Evolutionary conservation across 1,140 invertebrate genomes (phyloP), one percentile per base, ranked within the genome.

Genomic region (Microplitis mediator): DNA sequence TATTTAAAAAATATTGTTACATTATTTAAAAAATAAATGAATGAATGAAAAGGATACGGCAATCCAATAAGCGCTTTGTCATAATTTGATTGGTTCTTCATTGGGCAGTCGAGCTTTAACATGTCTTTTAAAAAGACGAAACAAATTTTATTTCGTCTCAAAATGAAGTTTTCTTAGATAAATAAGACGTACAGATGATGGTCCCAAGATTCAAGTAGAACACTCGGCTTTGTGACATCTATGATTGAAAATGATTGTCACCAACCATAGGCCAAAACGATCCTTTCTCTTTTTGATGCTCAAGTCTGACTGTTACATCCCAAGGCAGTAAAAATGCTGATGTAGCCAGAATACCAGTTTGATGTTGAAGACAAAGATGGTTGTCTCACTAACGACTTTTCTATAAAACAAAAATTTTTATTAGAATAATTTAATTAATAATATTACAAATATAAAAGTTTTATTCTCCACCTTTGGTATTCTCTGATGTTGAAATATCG

Each of bases 291-390:
- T 87, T 86, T 36, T 88, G 85, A 77, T 88, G 85, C 9, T 87
- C 85, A 8, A 87, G 73, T 78, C 85, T 87, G 0, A 98, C 92
- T 11, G 93, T 91, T 0, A 98, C 95, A 87, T 99, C 97, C 97
- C 97, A 99, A 0, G 97, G 97, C 63, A 99, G 85, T 13, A 99
- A 88, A 84, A 95, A 98, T 80, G 97, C 96, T 23, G 95, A 95
- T 51, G 94, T 95, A 56, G 91, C 90, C 32, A 98, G 86, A 84
- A 99, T 95, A 1, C 97, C 97, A 35, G 95, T 92, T 80, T 94
- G 92, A 77, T 93, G 92, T 73, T 92, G 90, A 69, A 95, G 82
- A 73, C 95, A n/a, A 97, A 74, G 94, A 96, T 14, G 93, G 92
- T 82, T 95, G 92, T 6, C 92, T 87, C 52, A 91, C 88, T 9